Base-by-base conservation (phyloP, 30 jellyfish, hydroid and myxozoan genomes). In the Haliclystus octoradiatus region DNA sequence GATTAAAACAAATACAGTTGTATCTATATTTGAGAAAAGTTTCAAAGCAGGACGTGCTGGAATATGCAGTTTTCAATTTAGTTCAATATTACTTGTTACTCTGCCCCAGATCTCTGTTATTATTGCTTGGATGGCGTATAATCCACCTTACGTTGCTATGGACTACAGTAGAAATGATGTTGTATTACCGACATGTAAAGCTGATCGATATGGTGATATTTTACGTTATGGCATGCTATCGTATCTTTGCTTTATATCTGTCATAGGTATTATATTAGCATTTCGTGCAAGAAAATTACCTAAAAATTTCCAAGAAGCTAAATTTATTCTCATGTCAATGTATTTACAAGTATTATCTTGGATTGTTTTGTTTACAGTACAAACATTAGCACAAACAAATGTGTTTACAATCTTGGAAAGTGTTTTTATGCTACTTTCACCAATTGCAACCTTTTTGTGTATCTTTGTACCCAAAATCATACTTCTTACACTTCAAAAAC, bases 11-110 rank as follows among this genome's bases (percentile, higher is more conserved):
- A 40, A 40, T 19, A 40, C 57, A 9, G 57, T 40, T 19, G 57
- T 40, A 5, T 40, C 57, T 19, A 19, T 40, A 9, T 40, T 40
- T 19, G 57, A 40, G 57, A 40, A 40, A 19, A 40, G 57, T 19
- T 40, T 40, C 57, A 40, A 40, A 19, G 57, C 57, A 9, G 57
- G 57, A 5, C 57, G 57, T 19, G 57, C 57, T 40, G 57, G 57
- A 9, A 40, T 40, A 9, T 5, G 57, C 57, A 40, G 57, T 40
- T 40, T 5, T 40, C 57, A 40, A 19, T 40, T 40, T 19, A 40
- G 14, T 5, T 19, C 19, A 9, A 40, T 40, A 5, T 19, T 40
- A 9, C 14, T 40, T 19, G 19, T 40, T 19, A 40, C 57, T 40
- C 57, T 40, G 57, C 57, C 57, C 57, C 57, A 40, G 57, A 19